Percentiles rank a stretch among this genome's conserved stretches.
Conservation (phyloP, 2,888 invertebrate species). For the Drosophila meridionalis region DNA sequence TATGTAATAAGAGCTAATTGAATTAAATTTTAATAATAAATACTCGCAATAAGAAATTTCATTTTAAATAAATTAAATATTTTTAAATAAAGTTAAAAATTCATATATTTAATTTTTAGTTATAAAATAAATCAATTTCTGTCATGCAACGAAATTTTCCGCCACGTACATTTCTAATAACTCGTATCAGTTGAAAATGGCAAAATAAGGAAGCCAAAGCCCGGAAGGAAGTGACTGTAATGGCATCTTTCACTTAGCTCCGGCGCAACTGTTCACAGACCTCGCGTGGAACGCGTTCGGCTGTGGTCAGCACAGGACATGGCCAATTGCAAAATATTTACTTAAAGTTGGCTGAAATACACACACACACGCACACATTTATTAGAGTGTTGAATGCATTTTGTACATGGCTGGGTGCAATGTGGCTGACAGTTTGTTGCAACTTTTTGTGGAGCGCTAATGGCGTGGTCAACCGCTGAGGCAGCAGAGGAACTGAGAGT, state of each 20-base stretch:
- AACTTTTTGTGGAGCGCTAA: constrained; percentile 72
- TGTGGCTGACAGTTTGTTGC: constrained; percentile 59
- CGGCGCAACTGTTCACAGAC: constrained; percentile 49
- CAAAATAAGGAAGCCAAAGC: constrained; percentile 44
- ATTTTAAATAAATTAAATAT: neutral
- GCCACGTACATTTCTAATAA: constrained; percentile 31
- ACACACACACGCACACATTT: constrained; percentile 34
- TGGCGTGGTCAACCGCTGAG: constrained; percentile 64
- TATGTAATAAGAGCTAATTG: neutral
- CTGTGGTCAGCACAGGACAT: constrained; percentile 67
- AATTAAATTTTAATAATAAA: neutral
- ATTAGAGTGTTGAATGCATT: constrained; percentile 59
- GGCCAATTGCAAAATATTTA: constrained; percentile 81
- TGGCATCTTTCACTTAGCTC: constrained; percentile 67
- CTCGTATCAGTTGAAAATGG: constrained; percentile 17
- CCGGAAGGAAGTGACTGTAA: constrained; percentile 54
- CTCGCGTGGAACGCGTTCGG: constrained; percentile 48
- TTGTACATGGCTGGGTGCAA: constrained; percentile 39
- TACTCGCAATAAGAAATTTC: no score
- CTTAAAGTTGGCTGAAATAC: constrained; percentile 66
- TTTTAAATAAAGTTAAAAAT: neutral
- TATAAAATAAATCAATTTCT: no score
- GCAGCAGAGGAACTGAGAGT: neutral
- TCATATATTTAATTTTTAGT: no score
- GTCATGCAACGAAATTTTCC: neutral